Percentiles rank a stretch among this genome's conserved stretches.
Evolutionary conservation across 2,113 vertebrate species (phyloP).

Genomic region (Empidonax traillii): DNA sequence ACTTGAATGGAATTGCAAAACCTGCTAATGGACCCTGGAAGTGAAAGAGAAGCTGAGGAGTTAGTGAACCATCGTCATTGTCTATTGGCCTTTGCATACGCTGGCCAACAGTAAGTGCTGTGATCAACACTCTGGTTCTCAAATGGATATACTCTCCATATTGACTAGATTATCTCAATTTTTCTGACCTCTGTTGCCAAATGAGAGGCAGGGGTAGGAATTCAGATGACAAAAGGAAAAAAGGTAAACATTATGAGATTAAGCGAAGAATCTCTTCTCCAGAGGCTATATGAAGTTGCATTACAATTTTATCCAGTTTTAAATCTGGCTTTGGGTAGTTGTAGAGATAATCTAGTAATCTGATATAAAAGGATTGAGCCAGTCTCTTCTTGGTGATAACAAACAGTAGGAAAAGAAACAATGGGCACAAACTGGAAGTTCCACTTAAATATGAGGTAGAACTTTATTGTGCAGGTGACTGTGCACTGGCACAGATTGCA

Average conservation of each 20-base stretch:
- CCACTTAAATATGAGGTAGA: background rate
- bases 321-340: background rate
- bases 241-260: accelerated
- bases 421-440: background rate
- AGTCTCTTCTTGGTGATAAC: background rate
- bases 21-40: background rate
- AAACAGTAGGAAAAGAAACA: background rate
- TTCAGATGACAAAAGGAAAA: background rate
- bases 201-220: background rate
- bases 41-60: background rate
- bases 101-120: background rate
- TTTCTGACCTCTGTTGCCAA: background rate
- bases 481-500: background rate
- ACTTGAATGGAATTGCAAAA: background rate
- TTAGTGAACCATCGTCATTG: background rate
- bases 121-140: background rate
- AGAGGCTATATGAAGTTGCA: background rate
- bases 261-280: background rate
- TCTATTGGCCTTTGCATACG: background rate
- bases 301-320: background rate
- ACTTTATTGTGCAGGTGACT: background rate
- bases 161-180: background rate
- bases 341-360: background rate
- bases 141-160: background rate
- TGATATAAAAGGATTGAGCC: background rate